A percentile compares a stretch with the other conserved stretches of the same genome.
Evolutionary conservation across 2,797 vertebrate genomes (phyloP).

Genomic region (Spizella passerina): DNA sequence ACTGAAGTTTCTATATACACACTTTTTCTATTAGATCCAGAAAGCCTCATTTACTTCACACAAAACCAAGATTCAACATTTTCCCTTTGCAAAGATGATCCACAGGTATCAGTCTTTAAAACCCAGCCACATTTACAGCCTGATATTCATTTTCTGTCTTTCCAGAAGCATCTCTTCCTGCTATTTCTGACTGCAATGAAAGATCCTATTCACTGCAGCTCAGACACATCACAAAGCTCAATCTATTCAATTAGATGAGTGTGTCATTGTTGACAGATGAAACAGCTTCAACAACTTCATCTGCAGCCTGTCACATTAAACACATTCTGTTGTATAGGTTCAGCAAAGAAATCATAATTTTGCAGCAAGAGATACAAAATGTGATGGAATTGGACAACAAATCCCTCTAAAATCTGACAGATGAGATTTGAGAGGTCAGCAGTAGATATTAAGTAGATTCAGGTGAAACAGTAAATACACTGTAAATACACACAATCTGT

Average conservation of each 20-base stretch:
- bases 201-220: neutral
- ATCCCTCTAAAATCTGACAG: neutral
- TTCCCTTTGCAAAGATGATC: neutral
- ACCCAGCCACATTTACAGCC: neutral
- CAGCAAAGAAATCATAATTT: neutral
- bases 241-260: neutral
- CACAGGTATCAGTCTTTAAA: neutral
- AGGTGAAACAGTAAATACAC: neutral
- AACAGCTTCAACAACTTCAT: neutral
- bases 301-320: neutral
- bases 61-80: neutral
- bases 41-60: neutral
- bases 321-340: neutral
- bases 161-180: neutral
- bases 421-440: neutral
- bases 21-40: neutral
- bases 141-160: neutral
- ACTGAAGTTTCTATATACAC: neutral
- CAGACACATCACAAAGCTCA: neutral
- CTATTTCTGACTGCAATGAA: neutral
- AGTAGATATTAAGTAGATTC: neutral
- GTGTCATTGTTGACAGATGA: neutral
- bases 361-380: neutral
- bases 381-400: neutral
- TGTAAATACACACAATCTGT: too few relatives aligned